Evolutionary conservation across 2,113 vertebrate genomes (phyloP).

Genomic region (Chamaea fasciata): DNA sequence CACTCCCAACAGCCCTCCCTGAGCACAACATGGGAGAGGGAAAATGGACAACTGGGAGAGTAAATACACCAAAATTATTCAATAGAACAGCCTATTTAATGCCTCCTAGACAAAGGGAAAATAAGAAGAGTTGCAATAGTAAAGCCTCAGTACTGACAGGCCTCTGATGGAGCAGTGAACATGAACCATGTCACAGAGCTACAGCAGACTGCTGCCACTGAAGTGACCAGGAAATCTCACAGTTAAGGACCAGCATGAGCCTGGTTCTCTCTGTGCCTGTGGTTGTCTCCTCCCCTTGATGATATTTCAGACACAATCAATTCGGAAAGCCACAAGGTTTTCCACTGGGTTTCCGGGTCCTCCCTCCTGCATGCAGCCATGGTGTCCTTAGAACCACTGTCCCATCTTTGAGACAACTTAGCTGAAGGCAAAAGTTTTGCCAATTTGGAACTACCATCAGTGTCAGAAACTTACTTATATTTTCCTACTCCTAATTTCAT

Average conservation of each 20-base stretch:
- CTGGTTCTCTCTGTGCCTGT: neutral
- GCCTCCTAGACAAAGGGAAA: neutral
- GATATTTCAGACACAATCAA: neutral
- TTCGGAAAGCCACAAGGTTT: neutral
- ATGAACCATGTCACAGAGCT: neutral
- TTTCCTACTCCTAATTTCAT: neutral
- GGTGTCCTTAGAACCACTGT: neutral
- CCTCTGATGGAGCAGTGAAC: neutral
- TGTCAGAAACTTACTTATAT: neutral
- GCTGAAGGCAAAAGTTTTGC: neutral
- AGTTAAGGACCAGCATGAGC: neutral
- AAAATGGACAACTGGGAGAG: neutral
- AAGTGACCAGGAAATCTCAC: neutral
- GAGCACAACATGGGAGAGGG: neutral
- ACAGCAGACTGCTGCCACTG: neutral
- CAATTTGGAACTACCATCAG: neutral
- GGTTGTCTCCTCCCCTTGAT: neutral
- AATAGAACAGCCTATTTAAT: neutral
- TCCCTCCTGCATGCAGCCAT: neutral
- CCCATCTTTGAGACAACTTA: neutral
- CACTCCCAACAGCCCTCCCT: neutral
- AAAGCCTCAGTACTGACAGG: neutral
- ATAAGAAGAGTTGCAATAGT: neutral
- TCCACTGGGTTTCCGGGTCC: neutral
- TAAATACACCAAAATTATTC: neutral